Base-by-base conservation (phyloP, 2,113 vertebrate species). In the Oncorhynchus nerka region DNA sequence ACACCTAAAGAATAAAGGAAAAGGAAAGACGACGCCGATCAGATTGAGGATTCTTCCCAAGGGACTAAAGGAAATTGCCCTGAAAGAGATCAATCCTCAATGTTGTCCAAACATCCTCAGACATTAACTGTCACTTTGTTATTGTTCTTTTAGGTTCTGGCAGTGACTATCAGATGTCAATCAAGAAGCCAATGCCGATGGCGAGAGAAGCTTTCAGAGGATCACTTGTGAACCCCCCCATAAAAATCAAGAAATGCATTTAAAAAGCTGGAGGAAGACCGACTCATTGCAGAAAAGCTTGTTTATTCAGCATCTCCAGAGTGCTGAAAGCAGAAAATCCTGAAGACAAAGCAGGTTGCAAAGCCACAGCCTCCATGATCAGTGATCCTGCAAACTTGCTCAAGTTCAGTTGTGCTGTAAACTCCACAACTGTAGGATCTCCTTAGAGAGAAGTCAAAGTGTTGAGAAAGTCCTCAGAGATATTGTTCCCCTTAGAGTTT, bases 1-100 rank as follows among this genome's bases (percentile, higher is more conserved):
- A 90, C 89, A 79, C 24, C 4, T 1, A 75, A 66, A 77, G 34
- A 81, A 57, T 26, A 73, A 78, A 61, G 26, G 15, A 55, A 20
- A 65, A 4, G 45, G 19, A 74, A 66, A 32, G n/a, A 24, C 34
- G 26, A 13, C 39, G 30, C 34, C 22, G 24, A 71, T 69, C 61
- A 64, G 24, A 26, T 16, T 30, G 6, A 68, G 67, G 67, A 7
- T 68, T 16, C 30, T 32, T 19, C 65, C 16, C 22, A 62, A 62
- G n/a, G n/a, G 19, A 62, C 3, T 3, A 62, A 62, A 62, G 7
- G 59, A 62, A 62, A 9, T 20, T 30, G 4, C 30, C 16, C 16
- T 20, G 34, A 22, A 24, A 16, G 19, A 34, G 5, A 28, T 16
- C 32, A 6, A 48, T 12, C 75, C 78, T 57, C 32, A 9, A 26